These are phyloP conservation scores for Campylorhamphus procurvoides DNA, from an alignment of 2,113 vertebrate genomes.

Conservation along the genomic window DNA sequence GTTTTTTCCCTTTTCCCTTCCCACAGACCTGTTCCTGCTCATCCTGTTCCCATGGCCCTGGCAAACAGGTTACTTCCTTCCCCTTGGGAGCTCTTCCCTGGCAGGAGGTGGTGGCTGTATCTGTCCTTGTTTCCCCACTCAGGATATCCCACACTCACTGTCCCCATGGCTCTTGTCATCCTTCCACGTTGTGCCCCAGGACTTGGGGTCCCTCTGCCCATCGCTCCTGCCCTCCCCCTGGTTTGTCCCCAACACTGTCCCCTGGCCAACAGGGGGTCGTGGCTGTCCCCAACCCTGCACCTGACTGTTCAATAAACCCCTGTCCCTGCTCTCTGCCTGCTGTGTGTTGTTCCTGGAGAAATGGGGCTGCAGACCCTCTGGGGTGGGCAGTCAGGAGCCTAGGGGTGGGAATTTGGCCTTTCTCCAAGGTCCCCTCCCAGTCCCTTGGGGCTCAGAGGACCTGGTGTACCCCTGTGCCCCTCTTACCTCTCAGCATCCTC, in stretches of 20 bases:
- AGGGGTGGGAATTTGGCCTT: neutral
- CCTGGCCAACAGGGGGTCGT: rapidly evolving
- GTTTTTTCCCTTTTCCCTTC: neutral
- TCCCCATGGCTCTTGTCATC: neutral
- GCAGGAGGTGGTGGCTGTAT: neutral
- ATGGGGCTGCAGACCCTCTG: neutral
- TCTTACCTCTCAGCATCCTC: neutral
- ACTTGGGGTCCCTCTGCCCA: neutral
- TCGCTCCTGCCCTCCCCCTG: rapidly evolving
- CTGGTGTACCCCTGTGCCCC: rapidly evolving
- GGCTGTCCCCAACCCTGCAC: neutral
- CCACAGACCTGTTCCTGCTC: neutral
- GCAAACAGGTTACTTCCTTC: neutral
- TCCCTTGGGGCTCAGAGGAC: neutral
- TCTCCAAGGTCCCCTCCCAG: neutral
- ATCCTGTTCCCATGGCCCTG: neutral
- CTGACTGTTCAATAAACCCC: constrained; percentile 23
- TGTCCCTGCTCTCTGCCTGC: neutral
- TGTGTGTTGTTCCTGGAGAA: neutral
- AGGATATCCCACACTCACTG: rapidly evolving
- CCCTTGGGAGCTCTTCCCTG: rapidly evolving
- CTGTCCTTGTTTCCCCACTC: neutral
- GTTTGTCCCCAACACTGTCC: neutral
- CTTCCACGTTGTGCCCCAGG: neutral
- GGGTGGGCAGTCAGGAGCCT: neutral